Evolutionary conservation across 2,888 invertebrate species (phyloP).

Genomic region (Heteropelma amictum): DNA sequence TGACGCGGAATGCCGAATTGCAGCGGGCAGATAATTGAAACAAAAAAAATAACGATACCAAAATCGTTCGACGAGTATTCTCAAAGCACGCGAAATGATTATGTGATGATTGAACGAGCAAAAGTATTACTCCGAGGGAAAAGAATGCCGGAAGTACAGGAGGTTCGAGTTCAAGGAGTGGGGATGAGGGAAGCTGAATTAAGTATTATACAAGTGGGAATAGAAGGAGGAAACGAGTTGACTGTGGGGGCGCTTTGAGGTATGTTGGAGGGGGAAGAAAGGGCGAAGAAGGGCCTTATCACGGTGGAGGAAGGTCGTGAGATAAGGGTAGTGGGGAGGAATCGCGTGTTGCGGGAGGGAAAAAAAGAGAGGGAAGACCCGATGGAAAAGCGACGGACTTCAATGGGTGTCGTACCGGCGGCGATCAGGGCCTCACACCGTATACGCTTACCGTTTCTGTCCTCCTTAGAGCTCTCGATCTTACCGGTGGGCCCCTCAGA

Average conservation of each 20-base stretch:
- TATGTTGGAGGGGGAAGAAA: constrained; percentile 26
- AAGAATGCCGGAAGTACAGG: constrained; percentile 29
- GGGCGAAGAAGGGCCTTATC: constrained; percentile 48
- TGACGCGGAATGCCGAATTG: no score
- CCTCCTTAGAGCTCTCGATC: constrained; percentile 74
- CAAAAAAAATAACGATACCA: no score
- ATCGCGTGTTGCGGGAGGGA: constrained; percentile 32
- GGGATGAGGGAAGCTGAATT: constrained; percentile 26
- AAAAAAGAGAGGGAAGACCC: constrained; percentile 56
- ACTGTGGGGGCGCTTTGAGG: constrained; percentile 33
- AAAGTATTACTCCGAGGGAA: no score
- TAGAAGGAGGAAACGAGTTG: constrained; percentile 44
- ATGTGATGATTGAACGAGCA: no score
- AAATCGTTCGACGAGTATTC: no score
- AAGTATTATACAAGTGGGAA: constrained; percentile 38
- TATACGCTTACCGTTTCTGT: constrained; percentile 76
- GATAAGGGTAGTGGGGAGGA: constrained; percentile 30
- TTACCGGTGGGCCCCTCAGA: constrained; percentile 71
- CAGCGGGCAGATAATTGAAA: no score
- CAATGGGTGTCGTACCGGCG: constrained; percentile 74
- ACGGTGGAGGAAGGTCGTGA: constrained; percentile 49
- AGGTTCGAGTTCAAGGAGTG: constrained; percentile 29
- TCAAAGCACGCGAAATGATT: no score
- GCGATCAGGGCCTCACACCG: constrained; percentile 68
- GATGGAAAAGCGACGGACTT: constrained; percentile 71